A percentile compares a stretch with the other conserved stretches of the same genome.
These are phyloP conservation scores for Lasioglossum marginatum DNA, from an alignment of 2,888 invertebrate species.

Conservation along the genomic window DNA sequence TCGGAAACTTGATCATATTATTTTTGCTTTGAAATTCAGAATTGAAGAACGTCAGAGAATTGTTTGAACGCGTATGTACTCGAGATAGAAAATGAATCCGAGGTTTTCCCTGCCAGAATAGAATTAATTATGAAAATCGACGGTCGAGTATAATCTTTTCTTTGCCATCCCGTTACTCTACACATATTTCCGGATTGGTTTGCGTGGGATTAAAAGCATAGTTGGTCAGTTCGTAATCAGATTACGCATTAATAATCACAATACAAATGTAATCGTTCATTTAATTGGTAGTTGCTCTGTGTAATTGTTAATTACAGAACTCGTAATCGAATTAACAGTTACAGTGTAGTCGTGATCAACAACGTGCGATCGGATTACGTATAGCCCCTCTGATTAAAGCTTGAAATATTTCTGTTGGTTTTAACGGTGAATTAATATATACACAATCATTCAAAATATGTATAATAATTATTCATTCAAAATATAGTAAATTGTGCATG, in stretches of 20 bases:
- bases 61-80: too few species aligned
- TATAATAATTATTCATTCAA: background rate
- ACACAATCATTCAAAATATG: background rate
- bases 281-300: background rate
- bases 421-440: background rate
- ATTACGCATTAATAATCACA: background rate
- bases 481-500: background rate
- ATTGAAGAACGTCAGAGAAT: background rate
- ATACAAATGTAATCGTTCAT: background rate
- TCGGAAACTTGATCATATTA: background rate
- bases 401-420: background rate
- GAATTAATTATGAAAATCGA: background rate
- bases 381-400: background rate
- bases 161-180: background rate
- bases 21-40: background rate
- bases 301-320: constrained; percentile 13
- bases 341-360: background rate
- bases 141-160: background rate
- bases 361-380: background rate
- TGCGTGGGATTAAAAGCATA: background rate
- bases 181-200: background rate
- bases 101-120: background rate
- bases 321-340: constrained; percentile 1
- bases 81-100: too few species aligned
- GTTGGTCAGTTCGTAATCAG: background rate